Evolutionary conservation across 2,888 invertebrate genomes (phyloP).

Genomic region (Drosophila infuscata): DNA sequence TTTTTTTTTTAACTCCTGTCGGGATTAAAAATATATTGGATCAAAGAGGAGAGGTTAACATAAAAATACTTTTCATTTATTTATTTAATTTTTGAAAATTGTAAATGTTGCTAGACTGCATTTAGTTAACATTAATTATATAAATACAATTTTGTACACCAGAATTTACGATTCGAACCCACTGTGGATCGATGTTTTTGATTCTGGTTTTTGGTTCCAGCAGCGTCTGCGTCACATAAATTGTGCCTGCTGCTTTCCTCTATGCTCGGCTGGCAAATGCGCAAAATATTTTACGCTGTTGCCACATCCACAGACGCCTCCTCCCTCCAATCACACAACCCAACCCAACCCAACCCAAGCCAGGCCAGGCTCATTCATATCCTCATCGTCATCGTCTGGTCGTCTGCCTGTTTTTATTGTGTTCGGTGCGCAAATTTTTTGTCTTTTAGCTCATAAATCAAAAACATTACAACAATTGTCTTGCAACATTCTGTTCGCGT

Average conservation of each 20-base stretch:
- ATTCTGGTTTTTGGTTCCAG: constrained; percentile 21
- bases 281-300: constrained; percentile 56
- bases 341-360: background rate
- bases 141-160: background rate
- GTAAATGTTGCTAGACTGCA: background rate
- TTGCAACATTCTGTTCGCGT: constrained; percentile 47
- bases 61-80: too few relatives aligned
- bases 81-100: background rate
- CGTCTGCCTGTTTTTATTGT: constrained; percentile 61
- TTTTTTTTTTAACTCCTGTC: too few relatives aligned
- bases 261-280: constrained; percentile 43
- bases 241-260: constrained; percentile 55
- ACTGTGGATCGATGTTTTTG: constrained; percentile 36
- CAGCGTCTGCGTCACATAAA: constrained; percentile 68
- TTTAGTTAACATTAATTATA: background rate
- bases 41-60: too few relatives aligned
- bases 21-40: too few relatives aligned
- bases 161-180: background rate
- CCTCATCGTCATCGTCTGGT: constrained; percentile 50
- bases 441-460: constrained; percentile 74
- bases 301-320: constrained; percentile 30
- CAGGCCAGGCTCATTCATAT: background rate
- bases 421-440: constrained; percentile 72
- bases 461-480: constrained; percentile 77
- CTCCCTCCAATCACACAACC: background rate